phyloP scores from a whole-genome alignment of 2,113 vertebrate species.

The Myiagra hebetior region DNA sequence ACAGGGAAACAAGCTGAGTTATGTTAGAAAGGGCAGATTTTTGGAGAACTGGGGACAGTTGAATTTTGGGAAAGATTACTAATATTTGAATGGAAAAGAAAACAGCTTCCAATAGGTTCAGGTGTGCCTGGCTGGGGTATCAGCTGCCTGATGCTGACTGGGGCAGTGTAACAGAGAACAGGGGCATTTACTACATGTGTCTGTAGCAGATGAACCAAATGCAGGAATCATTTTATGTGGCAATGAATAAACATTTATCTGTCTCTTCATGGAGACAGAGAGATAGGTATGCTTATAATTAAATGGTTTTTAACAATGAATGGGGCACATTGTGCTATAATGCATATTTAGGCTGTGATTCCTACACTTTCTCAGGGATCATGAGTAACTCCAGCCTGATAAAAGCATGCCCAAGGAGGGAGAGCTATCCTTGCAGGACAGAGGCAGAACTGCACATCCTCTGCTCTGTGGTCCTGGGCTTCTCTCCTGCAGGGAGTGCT shows the following conservation, averaged over 20 bases:
- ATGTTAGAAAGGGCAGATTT: not conserved
- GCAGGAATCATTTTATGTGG: not conserved
- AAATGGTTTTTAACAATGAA: not conserved
- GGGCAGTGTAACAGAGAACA: not conserved
- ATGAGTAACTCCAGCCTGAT: not conserved
- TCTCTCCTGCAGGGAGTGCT: not conserved
- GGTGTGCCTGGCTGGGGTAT: not conserved
- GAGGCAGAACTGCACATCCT: not conserved
- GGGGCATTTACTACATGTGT: not conserved
- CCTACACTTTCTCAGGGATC: not conserved
- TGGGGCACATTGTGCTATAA: not conserved
- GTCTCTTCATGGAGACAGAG: not conserved
- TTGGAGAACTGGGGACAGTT: not conserved
- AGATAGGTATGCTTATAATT: not conserved
- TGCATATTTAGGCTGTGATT: not conserved
- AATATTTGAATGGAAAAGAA: not conserved
- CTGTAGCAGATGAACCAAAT: not conserved
- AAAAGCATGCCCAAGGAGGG: not conserved
- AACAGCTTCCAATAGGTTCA: not conserved
- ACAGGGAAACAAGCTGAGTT: not conserved
- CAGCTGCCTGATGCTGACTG: not conserved
- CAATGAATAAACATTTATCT: not conserved
- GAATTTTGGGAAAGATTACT: not conserved
- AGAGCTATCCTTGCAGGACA: not conserved
- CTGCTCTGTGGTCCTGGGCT: not conserved